Evolutionary conservation across 2,797 vertebrate genomes (phyloP).

Genomic region (Cossypha caffra): DNA sequence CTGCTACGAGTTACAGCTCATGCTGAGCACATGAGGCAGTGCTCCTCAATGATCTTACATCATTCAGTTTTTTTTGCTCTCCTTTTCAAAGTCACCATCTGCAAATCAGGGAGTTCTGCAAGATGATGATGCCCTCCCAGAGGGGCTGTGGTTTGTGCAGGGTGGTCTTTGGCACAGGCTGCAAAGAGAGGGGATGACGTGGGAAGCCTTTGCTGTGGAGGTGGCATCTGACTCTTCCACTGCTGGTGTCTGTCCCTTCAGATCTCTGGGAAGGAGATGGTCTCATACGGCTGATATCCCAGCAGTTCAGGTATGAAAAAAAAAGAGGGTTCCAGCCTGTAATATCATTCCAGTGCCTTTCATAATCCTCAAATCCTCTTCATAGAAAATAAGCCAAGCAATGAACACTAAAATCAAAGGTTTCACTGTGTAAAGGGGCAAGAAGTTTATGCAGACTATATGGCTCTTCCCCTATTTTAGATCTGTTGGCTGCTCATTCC

Average conservation of each 20-base stretch:
- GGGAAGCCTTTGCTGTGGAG: neutral
- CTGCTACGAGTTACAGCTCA: neutral
- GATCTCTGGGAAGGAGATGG: neutral
- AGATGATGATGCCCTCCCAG: too few relatives aligned
- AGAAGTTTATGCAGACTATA: neutral
- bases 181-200: accelerated
- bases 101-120: neutral
- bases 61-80: accelerated
- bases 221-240: neutral
- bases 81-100: neutral
- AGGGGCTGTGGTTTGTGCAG: neutral
- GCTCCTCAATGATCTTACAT: neutral
- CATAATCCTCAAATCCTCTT: neutral
- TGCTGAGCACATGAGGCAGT: neutral
- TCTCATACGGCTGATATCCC: neutral
- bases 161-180: accelerated
- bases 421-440: neutral
- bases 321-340: neutral
- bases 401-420: neutral
- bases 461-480: neutral
- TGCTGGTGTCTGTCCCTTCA: neutral
- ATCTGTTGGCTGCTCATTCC: neutral
- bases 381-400: neutral
- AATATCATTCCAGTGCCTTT: neutral
- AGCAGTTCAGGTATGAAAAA: neutral